Conservation (phyloP, 1,140 invertebrate species). For the Tetranychus urticae region DNA sequence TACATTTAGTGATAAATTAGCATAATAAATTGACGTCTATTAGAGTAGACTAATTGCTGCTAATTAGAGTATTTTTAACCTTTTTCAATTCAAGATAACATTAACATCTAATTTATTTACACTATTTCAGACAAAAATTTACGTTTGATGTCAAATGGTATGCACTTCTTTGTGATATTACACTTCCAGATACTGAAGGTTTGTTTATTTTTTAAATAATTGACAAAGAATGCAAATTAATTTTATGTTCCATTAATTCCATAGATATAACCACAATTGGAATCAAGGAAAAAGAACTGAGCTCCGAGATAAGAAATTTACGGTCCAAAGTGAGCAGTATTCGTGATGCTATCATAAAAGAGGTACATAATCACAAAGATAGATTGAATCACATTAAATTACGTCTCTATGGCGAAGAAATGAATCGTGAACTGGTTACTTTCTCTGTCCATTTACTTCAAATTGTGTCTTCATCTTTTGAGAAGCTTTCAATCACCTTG, state of each 20-base stretch:
- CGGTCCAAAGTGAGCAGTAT: conserved; percentile 63
- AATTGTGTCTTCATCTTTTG: too few species aligned
- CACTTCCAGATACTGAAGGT: not conserved
- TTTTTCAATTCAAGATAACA: not conserved
- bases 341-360: conserved; percentile 51
- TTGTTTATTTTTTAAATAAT: not conserved
- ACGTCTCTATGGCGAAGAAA: too few species aligned
- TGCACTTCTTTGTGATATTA: conserved; percentile 49
- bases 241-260: not conserved
- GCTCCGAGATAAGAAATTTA: conserved; percentile 46
- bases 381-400: not conserved
- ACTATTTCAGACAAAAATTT: conserved; percentile 44
- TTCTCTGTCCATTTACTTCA: too few species aligned
- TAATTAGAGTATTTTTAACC: too few species aligned
- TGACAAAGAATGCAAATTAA: not conserved
- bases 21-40: too few species aligned
- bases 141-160: conserved; percentile 79
- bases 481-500: too few species aligned
- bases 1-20: too few species aligned
- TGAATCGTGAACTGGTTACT: too few species aligned
- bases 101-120: not conserved
- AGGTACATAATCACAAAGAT: conserved; percentile 23
- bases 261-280: not conserved
- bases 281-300: conserved; percentile 4
- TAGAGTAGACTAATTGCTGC: too few species aligned